Conservation (phyloP, 2,113 vertebrate species). For the Hyaena hyaena region DNA sequence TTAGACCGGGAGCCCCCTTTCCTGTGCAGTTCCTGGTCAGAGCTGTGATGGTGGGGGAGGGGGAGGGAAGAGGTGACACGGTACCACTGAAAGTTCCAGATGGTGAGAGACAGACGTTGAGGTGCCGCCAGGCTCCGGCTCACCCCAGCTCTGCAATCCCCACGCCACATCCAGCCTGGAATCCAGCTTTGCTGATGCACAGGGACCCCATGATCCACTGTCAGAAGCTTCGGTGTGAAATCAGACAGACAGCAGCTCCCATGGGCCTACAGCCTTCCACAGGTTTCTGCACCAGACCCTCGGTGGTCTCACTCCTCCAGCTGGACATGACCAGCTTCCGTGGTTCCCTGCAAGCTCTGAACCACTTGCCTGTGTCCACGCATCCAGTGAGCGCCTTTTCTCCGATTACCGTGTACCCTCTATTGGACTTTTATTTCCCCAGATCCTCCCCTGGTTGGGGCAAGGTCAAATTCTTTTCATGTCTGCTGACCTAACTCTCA, state of each 20-base stretch:
- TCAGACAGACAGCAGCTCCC: background rate
- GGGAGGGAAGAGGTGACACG: background rate
- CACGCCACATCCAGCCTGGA: background rate
- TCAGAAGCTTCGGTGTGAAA: background rate
- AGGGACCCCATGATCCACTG: background rate
- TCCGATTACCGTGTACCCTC: background rate
- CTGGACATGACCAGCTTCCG: background rate
- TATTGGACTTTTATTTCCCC: background rate
- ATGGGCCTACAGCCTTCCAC: background rate
- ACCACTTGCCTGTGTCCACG: background rate
- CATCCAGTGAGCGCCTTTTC: background rate
- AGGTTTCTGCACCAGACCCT: background rate
- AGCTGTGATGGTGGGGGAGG: background rate
- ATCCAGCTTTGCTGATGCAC: background rate
- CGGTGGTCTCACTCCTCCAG: background rate
- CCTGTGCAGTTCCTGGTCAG: background rate
- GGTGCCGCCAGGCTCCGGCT: background rate
- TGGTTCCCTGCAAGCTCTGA: background rate
- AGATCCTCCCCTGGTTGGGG: background rate
- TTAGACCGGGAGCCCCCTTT: background rate
- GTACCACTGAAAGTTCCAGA: rapidly evolving
- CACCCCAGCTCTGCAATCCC: background rate
- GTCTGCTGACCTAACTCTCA: background rate
- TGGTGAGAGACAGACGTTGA: background rate
- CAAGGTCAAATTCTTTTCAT: background rate